Conservation (phyloP, 2,113 vertebrate species). For the Calyptommatus sinebrachiatus region DNA sequence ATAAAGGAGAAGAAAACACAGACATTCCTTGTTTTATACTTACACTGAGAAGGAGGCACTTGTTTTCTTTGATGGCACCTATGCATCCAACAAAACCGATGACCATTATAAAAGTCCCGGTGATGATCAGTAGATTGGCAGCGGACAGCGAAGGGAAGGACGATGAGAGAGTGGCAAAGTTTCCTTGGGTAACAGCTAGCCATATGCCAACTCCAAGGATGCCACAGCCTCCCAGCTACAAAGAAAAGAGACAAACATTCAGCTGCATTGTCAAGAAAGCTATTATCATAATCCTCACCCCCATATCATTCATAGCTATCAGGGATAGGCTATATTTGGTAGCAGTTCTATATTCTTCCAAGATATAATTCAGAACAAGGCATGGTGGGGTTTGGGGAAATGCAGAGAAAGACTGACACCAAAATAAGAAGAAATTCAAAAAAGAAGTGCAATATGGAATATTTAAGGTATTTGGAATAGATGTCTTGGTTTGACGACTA, state of each 20-base stretch:
- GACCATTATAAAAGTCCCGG: conserved; percentile 92
- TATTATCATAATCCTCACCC: background rate
- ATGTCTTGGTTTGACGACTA: background rate
- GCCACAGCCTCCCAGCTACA: conserved; percentile 79
- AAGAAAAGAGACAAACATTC: conserved; percentile 44
- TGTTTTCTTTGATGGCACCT: conserved; percentile 95
- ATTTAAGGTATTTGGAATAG: no score
- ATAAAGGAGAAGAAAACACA: background rate
- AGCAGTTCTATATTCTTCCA: no score
- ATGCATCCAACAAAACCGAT: conserved; percentile 96
- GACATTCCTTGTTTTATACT: conserved; percentile 60
- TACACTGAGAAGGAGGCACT: conserved; percentile 90
- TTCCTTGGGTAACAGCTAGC: conserved; percentile 84
- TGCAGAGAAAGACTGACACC: background rate
- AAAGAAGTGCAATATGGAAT: background rate
- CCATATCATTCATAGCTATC: background rate
- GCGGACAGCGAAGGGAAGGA: conserved; percentile 94
- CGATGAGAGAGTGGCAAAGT: conserved; percentile 95
- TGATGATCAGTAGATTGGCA: conserved; percentile 92
- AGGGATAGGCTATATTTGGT: no score
- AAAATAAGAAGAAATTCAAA: background rate
- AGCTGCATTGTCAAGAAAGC: background rate
- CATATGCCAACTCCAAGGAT: conserved; percentile 83
- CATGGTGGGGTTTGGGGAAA: background rate
- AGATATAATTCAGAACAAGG: no score